A percentile compares a stretch with the other conserved stretches of the same genome.
Conservation (phyloP, 2,888 invertebrate genomes). For the Argyresthia albistria region DNA sequence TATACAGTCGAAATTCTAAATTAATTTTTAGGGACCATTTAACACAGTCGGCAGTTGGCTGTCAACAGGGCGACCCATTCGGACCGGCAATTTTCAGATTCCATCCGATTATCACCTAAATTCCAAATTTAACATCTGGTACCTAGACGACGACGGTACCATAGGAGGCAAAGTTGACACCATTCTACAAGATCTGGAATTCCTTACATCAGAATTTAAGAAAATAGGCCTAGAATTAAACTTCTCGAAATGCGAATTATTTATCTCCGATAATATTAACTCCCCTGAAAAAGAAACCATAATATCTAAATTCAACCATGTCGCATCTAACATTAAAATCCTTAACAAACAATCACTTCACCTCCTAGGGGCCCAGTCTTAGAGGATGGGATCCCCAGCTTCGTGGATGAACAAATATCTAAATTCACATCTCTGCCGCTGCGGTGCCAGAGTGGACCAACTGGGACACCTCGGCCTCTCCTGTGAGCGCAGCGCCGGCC, state of each 20-base stretch:
- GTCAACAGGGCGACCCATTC: not conserved
- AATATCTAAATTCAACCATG: too few species aligned
- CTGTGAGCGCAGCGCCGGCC: too few species aligned
- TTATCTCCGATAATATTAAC: too few species aligned
- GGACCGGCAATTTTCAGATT: not conserved
- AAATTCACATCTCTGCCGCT: too few species aligned
- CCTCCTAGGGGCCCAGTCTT: too few species aligned
- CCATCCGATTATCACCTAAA: not conserved
- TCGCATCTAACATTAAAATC: too few species aligned
- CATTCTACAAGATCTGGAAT: not conserved
- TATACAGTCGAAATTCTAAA: not conserved
- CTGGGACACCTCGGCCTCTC: too few species aligned
- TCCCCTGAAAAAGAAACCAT: too few species aligned
- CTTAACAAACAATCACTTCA: too few species aligned
- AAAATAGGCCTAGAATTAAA: not conserved
- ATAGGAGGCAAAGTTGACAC: not conserved
- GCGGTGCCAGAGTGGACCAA: too few species aligned
- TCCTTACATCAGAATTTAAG: not conserved
- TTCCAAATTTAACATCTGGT: not conserved
- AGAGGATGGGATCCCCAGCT: too few species aligned
- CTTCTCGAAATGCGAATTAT: not conserved
- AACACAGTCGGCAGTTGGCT: not conserved
- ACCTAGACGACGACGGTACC: not conserved
- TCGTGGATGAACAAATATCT: too few species aligned
- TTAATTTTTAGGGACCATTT: not conserved